phyloP scores from a whole-genome alignment of 1,140 invertebrate species.

The Dreissena rostriformis region DNA sequence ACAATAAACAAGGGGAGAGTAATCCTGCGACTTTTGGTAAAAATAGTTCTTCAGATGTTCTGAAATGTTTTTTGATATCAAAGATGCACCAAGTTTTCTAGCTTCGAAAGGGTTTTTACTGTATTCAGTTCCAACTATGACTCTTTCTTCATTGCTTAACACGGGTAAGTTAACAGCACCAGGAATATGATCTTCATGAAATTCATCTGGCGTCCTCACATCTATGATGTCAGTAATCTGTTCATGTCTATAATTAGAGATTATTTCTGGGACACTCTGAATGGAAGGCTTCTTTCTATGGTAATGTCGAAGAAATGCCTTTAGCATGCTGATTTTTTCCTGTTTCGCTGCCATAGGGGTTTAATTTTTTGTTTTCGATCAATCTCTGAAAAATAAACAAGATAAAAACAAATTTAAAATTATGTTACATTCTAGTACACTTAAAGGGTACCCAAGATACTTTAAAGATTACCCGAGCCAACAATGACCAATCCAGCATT shows the following conservation, averaged over 20 bases:
- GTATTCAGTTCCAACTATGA: constrained; percentile 55
- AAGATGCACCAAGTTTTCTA: constrained; percentile 57
- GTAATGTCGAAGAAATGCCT: not conserved
- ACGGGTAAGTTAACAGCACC: constrained; percentile 62
- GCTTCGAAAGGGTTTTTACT: constrained; percentile 49
- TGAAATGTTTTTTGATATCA: constrained; percentile 54
- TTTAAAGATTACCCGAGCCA: too few species aligned
- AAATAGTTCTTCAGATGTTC: constrained; percentile 56
- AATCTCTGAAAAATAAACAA: too few species aligned
- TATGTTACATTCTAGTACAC: too few species aligned
- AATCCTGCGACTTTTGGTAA: constrained; percentile 34
- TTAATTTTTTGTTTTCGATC: too few species aligned
- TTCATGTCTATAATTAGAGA: constrained; percentile 1
- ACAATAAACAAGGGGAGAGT: constrained; percentile 61
- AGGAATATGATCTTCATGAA: constrained; percentile 61
- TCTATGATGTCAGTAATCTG: constrained; percentile 55
- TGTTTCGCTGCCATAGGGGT: too few species aligned
- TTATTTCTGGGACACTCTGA: constrained; percentile 9
- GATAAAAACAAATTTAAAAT: too few species aligned
- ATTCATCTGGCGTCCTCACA: constrained; percentile 60
- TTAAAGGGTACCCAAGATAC: too few species aligned
- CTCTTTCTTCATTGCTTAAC: constrained; percentile 46
- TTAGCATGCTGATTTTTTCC: not conserved
- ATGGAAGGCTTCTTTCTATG: constrained; percentile 6
- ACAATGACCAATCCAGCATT: too few species aligned